Conservation (phyloP, 2,113 vertebrate species). For the Lagopus leucura region DNA sequence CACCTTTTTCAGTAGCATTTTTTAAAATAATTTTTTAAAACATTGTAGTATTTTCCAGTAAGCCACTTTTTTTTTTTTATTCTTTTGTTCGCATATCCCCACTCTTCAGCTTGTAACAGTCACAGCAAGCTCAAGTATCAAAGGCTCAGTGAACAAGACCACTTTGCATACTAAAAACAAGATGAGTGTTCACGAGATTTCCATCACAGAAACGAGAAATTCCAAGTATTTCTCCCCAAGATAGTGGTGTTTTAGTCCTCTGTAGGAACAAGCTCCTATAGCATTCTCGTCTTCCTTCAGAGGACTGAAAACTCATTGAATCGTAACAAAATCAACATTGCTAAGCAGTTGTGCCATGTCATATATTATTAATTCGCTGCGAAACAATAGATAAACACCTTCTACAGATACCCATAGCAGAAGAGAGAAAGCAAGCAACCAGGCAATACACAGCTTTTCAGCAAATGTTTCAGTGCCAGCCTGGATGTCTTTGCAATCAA, state of each 20-base stretch:
- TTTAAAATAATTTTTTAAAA: background rate
- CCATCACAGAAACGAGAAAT: background rate
- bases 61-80: background rate
- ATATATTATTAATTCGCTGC: background rate
- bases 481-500: background rate
- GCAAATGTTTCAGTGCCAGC: background rate
- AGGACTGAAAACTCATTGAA: background rate
- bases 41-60: background rate
- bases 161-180: background rate
- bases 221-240: background rate
- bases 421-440: background rate
- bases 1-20: background rate
- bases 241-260: background rate
- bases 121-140: background rate
- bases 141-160: background rate
- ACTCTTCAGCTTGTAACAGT: background rate
- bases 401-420: background rate
- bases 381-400: background rate
- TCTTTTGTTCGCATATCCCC: background rate
- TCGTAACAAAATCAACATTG: background rate
- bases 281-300: background rate
- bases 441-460: background rate
- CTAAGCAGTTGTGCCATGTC: background rate
- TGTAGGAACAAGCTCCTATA: background rate
- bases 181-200: accelerated